These are phyloP conservation scores for Helogale parvula DNA, from an alignment of 2,113 vertebrate species.

Conservation along the genomic window DNA sequence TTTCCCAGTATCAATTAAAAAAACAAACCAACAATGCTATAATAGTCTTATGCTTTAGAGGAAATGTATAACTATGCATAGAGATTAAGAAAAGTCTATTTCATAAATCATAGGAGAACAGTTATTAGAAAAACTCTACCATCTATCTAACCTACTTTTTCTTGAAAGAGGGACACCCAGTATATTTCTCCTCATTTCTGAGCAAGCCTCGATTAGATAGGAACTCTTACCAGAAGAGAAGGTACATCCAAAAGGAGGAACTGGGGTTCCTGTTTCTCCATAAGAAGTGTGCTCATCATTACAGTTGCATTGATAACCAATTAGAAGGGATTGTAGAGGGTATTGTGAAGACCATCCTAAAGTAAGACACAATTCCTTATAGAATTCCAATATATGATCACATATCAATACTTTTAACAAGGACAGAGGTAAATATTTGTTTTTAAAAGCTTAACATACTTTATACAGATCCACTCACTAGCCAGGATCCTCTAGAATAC, in stretches of 20 bases:
- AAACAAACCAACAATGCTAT: neutral
- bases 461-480: neutral
- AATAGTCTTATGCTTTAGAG: neutral
- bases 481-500: neutral
- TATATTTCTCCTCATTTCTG: neutral
- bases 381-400: neutral
- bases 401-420: slow-evolving; percentile 36
- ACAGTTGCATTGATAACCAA: slow-evolving; percentile 88
- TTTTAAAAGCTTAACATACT: slow-evolving; percentile 7
- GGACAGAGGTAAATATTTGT: neutral
- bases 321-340: slow-evolving; percentile 90
- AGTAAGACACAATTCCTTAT: slow-evolving; percentile 52
- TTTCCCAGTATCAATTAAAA: neutral
- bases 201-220: neutral
- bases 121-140: slow-evolving; percentile 7
- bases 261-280: slow-evolving; percentile 88
- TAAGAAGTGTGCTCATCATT: slow-evolving; percentile 93
- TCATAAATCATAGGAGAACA: slow-evolving; percentile 38
- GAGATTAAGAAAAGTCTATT: slow-evolving; percentile 6
- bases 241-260: slow-evolving; percentile 95
- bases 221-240: slow-evolving; percentile 91
- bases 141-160: neutral
- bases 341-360: slow-evolving; percentile 83
- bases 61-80: neutral
- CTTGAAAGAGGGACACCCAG: neutral